A percentile compares a stretch with the other conserved stretches of the same genome.
Evolutionary conservation across 1,140 invertebrate species (phyloP).

Genomic region (Protaetia brevitarsis): DNA sequence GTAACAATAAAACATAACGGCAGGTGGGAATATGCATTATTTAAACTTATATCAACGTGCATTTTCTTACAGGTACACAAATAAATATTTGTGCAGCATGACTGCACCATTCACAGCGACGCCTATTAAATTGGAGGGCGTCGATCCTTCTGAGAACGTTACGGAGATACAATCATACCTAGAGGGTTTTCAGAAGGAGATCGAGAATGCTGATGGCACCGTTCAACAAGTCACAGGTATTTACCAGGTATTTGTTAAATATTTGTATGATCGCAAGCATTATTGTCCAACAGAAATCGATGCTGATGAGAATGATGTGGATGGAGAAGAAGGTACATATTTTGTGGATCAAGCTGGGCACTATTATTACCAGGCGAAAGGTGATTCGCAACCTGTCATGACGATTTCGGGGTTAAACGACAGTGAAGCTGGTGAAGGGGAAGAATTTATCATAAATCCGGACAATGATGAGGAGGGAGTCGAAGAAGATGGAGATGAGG

Average conservation of each 20-base stretch:
- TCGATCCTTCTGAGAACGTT: slow-evolving; percentile 54
- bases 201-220: slow-evolving; percentile 59
- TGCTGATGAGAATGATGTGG: slow-evolving; percentile 54
- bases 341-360: slow-evolving; percentile 75
- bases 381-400: slow-evolving; percentile 62
- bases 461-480: slow-evolving; percentile 54
- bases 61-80: not conserved
- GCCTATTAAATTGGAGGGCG: slow-evolving; percentile 47
- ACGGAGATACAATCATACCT: slow-evolving; percentile 80
- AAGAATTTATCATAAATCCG: slow-evolving; percentile 51
- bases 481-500: slow-evolving; percentile 40
- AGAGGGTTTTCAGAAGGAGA: slow-evolving; percentile 83
- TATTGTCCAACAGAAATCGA: slow-evolving; percentile 48
- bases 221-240: slow-evolving; percentile 54
- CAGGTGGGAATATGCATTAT: not conserved
- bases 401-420: slow-evolving; percentile 52
- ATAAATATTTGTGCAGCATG: slow-evolving; percentile 35
- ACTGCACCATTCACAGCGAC: slow-evolving; percentile 41
- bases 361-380: slow-evolving; percentile 71
- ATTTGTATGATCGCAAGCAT: not conserved
- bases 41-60: not conserved
- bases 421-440: slow-evolving; percentile 47
- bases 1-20: not conserved
- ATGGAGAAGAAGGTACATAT: slow-evolving; percentile 62
- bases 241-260: not conserved